Conservation (phyloP, 2,888 invertebrate species). For the Hyposoter dolosus region DNA sequence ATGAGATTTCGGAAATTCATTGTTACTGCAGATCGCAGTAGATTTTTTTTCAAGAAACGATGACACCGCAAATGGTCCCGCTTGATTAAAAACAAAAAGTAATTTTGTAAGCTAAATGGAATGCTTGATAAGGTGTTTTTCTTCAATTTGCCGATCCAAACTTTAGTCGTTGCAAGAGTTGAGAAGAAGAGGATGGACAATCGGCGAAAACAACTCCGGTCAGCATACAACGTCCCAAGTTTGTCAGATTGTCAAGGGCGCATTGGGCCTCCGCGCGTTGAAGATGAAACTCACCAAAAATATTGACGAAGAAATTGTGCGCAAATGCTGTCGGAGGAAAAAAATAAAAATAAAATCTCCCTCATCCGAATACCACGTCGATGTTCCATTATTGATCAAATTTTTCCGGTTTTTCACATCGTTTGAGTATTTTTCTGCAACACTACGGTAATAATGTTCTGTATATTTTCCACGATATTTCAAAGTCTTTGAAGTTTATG, state of each 20-base stretch:
- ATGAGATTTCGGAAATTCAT: background rate
- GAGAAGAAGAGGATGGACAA: background rate
- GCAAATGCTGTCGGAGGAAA: background rate
- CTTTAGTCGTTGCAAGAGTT: background rate
- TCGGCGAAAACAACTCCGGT: conserved; percentile 2
- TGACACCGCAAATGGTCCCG: background rate
- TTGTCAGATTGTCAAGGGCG: background rate
- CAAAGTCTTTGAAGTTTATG: conserved; percentile 45
- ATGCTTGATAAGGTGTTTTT: background rate
- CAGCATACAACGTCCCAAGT: background rate
- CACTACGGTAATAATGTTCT: conserved; percentile 14
- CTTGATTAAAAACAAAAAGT: background rate
- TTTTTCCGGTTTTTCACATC: conserved; percentile 1
- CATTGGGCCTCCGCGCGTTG: background rate
- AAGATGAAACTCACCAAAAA: background rate
- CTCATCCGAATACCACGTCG: background rate
- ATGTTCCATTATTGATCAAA: background rate
- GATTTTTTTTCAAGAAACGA: background rate
- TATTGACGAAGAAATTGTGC: background rate
- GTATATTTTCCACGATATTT: conserved; percentile 37
- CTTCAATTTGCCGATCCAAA: background rate
- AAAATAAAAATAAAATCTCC: background rate
- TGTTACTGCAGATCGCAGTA: background rate
- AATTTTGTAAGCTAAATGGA: background rate
- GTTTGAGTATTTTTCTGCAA: conserved; percentile 6